These are phyloP conservation scores for Irena cyanogastra DNA, from an alignment of 2,113 vertebrate species.

Conservation along the genomic window DNA sequence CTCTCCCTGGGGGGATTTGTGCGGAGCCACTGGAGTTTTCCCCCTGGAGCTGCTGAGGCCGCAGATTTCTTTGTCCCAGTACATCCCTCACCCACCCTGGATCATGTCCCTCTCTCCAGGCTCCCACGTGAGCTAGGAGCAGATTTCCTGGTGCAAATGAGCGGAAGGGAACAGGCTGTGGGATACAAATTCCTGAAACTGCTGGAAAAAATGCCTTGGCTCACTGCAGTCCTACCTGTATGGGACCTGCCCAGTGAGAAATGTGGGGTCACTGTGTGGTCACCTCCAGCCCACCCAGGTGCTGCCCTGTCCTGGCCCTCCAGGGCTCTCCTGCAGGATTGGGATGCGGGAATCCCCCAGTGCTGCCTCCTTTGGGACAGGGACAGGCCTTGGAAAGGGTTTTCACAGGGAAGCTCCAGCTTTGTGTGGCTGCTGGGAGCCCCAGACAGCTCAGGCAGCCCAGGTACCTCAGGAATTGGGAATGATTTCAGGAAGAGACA, in stretches of 20 bases:
- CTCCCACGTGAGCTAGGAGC: neutral
- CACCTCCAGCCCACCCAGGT: neutral
- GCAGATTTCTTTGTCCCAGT: neutral
- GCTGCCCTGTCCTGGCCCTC: neutral
- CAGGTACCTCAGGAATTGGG: fast-evolving
- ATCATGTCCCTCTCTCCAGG: neutral
- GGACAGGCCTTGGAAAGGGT: neutral
- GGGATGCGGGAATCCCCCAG: neutral
- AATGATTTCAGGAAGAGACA: neutral
- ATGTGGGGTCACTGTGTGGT: neutral
- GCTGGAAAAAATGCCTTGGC: neutral
- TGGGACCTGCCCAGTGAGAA: neutral
- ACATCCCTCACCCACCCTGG: neutral
- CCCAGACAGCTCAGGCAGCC: neutral
- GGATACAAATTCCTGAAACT: neutral
- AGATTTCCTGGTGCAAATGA: neutral
- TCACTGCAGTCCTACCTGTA: neutral
- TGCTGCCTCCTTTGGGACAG: neutral
- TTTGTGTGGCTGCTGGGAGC: neutral
- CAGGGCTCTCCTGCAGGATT: neutral
- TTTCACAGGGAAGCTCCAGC: neutral
- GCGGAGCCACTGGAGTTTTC: neutral
- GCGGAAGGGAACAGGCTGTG: neutral
- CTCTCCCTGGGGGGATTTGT: neutral
- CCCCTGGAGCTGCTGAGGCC: neutral